Base-by-base conservation (phyloP, 2,797 vertebrate genomes). In the Smutsia gigantea region DNA sequence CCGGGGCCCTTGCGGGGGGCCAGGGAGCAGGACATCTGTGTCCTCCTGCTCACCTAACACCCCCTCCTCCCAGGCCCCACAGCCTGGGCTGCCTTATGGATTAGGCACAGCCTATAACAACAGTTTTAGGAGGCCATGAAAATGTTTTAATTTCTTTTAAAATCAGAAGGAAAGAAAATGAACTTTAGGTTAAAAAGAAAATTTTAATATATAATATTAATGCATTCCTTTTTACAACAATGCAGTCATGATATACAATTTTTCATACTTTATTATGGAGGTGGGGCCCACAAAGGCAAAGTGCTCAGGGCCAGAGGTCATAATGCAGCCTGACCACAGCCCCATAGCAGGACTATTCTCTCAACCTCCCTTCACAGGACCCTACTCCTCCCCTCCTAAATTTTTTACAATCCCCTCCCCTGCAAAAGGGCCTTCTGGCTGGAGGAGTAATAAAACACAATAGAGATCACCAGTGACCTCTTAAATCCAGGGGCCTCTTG, bases 61-160 rank as follows among this genome's bases (percentile, higher is more conserved):
- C 29, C 27, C 51, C 64, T 19, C 23, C 79, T 37, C 15, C 42
- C 63, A 27, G 37, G 14, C 42, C 53, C 66, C 29, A 55, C 14
- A 69, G n/a, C 9, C 5, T 27, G 19, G 78, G 31, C 17, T 9
- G 25, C 64, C 53, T 39, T 34, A n/a, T 14, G 27, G 53, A 8
- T 4, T 7, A 4, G 69, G 12, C 51, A 78, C 3, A 37, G 61
- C 39, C 39, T 66, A 61, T 71, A 39, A 87, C 37, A 34, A 90
- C 31, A 89, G 18, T 92, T 93, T 31, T n/a, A 27, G 42, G 49
- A 14, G 64, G 59, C n/a, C 63, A 55, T 59, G 46, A 85, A 96
- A 96, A 95, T 72, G n/a, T 81, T 85, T 77, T 66, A 19, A 55
- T 69, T 84, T 94, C 25, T 71, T 57, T 95, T 57, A 59, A 94